Conservation (phyloP, 2,888 invertebrate genomes). For the Cancer borealis region DNA sequence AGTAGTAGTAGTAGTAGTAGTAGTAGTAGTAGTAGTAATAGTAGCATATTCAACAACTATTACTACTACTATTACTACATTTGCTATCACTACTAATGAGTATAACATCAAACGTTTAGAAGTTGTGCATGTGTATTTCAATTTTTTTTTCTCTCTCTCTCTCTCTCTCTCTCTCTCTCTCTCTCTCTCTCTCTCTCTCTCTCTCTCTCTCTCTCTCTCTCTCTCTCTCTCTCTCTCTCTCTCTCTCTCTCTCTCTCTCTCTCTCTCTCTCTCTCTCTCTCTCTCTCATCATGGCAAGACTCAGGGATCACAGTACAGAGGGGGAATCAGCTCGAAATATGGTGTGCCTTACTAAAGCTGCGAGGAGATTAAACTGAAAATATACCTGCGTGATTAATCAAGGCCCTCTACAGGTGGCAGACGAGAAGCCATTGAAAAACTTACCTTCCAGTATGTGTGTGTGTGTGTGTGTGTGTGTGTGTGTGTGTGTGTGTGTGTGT, state of each 20-base stretch:
- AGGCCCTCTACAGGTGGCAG: not conserved
- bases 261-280: conserved; percentile 8
- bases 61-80: not conserved
- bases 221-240: conserved; percentile 12
- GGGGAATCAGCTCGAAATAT: not conserved
- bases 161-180: not conserved
- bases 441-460: not conserved
- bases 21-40: not conserved
- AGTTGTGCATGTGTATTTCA: not conserved
- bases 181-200: not conserved
- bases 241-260: not conserved
- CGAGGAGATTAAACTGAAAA: not conserved
- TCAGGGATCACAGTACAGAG: not conserved
- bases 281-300: not conserved
- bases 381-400: not conserved
- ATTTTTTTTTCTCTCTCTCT: not conserved
- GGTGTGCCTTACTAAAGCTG: not conserved
- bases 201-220: not conserved
- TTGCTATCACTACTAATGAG: no score
- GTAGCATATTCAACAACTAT: not conserved
- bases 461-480: conserved; percentile 12
- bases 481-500: not conserved
- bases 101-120: no score
- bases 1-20: not conserved
- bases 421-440: not conserved